Percentiles rank a stretch among this genome's conserved stretches.
Conservation (phyloP, 2,888 invertebrate species). For the Rhamnusium bicolor region DNA sequence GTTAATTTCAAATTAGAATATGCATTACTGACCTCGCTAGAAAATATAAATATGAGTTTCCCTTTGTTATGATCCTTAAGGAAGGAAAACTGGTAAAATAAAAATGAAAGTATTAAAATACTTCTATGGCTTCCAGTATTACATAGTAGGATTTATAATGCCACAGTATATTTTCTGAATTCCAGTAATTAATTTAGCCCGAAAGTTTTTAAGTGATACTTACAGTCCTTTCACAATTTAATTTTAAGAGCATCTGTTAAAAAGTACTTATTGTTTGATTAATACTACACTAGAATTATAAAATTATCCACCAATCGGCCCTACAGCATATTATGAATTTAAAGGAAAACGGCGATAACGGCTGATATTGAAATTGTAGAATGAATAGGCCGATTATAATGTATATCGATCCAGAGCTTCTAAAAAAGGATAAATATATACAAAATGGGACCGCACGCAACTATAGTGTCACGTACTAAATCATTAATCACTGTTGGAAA, state of each 20-base stretch:
- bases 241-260: constrained; percentile 26
- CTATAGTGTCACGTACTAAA: constrained; percentile 43
- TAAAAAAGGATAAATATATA: constrained; percentile 42
- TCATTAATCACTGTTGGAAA: constrained; percentile 52
- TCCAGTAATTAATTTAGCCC: constrained; percentile 37
- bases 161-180: constrained; percentile 5
- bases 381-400: constrained; percentile 38
- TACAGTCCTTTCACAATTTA: constrained; percentile 23
- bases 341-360: constrained; percentile 25
- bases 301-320: constrained; percentile 10
- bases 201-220: constrained; percentile 27
- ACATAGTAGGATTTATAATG: background rate
- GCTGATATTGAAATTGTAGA: constrained; percentile 40
- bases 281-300: constrained; percentile 23
- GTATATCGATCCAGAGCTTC: constrained; percentile 39
- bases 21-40: background rate
- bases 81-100: too few species aligned
- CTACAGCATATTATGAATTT: constrained; percentile 32
- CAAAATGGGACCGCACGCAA: constrained; percentile 43
- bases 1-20: too few species aligned
- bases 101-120: background rate
- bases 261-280: constrained; percentile 37
- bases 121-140: background rate
- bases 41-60: background rate
- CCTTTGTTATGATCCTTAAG: too few species aligned